These are phyloP conservation scores for Tigriopus japonicus DNA, from an alignment of 1,140 invertebrate genomes.

Conservation along the genomic window DNA sequence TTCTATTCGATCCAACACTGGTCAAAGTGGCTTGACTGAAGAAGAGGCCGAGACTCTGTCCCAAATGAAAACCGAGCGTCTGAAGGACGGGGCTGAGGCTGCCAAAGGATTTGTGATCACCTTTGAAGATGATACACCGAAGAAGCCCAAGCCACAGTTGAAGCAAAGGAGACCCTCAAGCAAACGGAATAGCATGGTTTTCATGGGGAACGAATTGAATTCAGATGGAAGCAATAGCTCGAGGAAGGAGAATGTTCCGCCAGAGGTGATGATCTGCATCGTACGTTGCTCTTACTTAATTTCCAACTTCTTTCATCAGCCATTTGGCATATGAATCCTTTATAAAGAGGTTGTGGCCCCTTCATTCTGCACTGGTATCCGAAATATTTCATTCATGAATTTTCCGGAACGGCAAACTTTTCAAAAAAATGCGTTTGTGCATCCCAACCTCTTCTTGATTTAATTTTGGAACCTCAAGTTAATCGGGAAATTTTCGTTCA, in stretches of 20 bases:
- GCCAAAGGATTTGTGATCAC: constrained; percentile 89
- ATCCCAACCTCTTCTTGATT: no score
- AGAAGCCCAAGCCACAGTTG: constrained; percentile 66
- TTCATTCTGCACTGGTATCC: no score
- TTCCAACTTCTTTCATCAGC: no score
- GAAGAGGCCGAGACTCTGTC: constrained; percentile 18
- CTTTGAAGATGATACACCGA: constrained; percentile 63
- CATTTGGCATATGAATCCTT: no score
- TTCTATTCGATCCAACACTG: constrained; percentile 17
- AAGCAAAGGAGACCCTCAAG: constrained; percentile 35
- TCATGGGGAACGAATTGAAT: constrained; percentile 1
- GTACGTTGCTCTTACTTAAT: neutral
- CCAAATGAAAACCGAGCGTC: constrained; percentile 20
- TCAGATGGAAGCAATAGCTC: constrained; percentile 16
- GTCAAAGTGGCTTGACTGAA: constrained; percentile 12
- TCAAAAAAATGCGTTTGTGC: no score
- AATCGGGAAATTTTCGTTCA: no score
- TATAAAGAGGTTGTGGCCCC: no score
- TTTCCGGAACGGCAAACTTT: no score
- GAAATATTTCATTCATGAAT: no score
- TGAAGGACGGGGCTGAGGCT: constrained; percentile 23
- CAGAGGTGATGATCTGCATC: constrained; percentile 8
- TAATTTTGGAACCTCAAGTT: no score
- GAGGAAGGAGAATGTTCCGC: constrained; percentile 7
- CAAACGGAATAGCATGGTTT: constrained; percentile 13